phyloP scores from a whole-genome alignment of 2,113 vertebrate species.

The Nipponia nippon region DNA sequence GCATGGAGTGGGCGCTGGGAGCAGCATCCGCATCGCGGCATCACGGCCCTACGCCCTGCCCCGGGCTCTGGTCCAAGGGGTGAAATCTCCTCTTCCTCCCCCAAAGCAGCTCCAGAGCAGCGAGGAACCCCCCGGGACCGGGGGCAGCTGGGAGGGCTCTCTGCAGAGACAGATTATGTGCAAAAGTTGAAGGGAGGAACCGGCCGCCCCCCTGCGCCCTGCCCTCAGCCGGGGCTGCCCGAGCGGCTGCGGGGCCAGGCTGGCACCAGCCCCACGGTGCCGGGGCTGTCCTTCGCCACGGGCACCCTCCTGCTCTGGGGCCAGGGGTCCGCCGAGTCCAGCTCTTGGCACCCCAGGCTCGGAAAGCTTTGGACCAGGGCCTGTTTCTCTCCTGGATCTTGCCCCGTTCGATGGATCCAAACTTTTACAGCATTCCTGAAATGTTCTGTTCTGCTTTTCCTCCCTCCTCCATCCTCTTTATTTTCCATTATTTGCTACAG shows the following conservation, averaged over 20 bases:
- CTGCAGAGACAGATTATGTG: not conserved
- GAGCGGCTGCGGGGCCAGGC: not conserved
- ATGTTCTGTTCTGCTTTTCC: not conserved
- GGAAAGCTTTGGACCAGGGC: not conserved
- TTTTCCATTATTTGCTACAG: conserved; percentile 49
- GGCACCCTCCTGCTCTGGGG: not conserved
- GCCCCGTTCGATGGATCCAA: not conserved
- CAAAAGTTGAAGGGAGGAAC: not conserved
- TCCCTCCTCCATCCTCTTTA: conserved; percentile 20
- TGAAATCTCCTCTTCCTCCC: not conserved
- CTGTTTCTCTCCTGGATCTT: not conserved
- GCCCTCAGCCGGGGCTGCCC: not conserved
- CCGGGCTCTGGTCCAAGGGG: not conserved
- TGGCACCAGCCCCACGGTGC: not conserved
- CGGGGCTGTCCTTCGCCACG: rapidly evolving
- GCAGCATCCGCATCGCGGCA: not conserved
- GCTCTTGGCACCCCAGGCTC: not conserved
- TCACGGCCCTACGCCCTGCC: not conserved
- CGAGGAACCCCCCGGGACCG: not conserved
- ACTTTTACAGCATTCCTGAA: conserved; percentile 18
- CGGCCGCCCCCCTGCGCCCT: rapidly evolving
- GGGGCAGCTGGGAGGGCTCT: not conserved
- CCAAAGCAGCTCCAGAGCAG: not conserved
- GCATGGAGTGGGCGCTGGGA: rapidly evolving
- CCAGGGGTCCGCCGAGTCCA: not conserved